Evolutionary conservation across 2,888 invertebrate genomes (phyloP), one percentile per base, ranked within the genome.

Genomic region (Andrena bucephala): DNA sequence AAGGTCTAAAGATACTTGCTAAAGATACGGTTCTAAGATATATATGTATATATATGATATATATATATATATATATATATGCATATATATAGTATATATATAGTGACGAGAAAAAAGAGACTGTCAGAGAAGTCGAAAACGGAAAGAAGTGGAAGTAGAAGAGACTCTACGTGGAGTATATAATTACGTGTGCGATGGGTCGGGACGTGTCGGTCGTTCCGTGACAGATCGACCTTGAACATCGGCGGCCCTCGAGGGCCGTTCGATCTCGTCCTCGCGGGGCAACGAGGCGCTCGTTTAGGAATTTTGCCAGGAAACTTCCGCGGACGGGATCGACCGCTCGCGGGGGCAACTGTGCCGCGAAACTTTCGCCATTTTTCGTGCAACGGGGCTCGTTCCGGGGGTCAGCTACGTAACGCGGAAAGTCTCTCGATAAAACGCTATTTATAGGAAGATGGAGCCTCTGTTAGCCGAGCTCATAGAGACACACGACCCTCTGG

Each of bases 151-250:
- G 70, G 70, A 75, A 82, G 57, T 57, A 27, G 42, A 29, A 73
- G 67, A 63, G n/a, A 75, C 54, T 74, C 81, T 81, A 81, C 67
- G 24, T 59, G 62, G 80, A 63, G 71, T 80, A 42, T 42, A 57
- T 68, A 67, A 80, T 81, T 72, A 72, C 62, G 33, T 81, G 67
- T 78, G 29, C 52, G 52, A 57, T 48, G 20, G n/a, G 31, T 62
- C 13, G 29, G 16, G 7, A 50, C 16, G 59, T 71, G 67, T 79
- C 24, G 48, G 54, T 54, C 72, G 80, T 79, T 79, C 52, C 80
- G 80, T 71, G 80, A 81, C 80, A n/a, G 67, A 62, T 78, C 66
- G 36, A 79, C 79, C 80, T 78, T 81, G 80, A 81, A 78, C 24
- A 78, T 33, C 79, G 8, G 29, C 0, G 57, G 54, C 52, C 6